Evolutionary conservation across 2,113 vertebrate species (phyloP).

Genomic region (Pluvialis apricaria): DNA sequence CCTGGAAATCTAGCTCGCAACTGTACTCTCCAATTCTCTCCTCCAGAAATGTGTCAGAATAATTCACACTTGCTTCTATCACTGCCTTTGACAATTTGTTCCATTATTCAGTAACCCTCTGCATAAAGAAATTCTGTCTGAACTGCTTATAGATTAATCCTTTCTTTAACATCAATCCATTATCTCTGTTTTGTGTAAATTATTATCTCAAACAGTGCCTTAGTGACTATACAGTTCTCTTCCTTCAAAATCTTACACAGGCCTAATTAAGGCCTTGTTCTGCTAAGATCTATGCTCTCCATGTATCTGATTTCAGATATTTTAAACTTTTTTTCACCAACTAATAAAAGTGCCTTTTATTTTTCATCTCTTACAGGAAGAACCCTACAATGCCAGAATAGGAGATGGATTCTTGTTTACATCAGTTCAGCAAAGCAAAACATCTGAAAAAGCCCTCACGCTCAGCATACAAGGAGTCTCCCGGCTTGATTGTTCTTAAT

Average conservation of each 20-base stretch:
- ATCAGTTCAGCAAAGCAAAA: neutral
- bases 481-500: neutral
- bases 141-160: constrained; percentile 53
- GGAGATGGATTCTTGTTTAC: neutral
- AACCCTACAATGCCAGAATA: neutral
- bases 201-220: constrained; percentile 30
- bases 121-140: constrained; percentile 54
- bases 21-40: constrained; percentile 22
- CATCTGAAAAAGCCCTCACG: neutral
- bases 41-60: constrained; percentile 60
- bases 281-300: neutral
- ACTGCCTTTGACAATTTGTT: constrained; percentile 62
- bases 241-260: neutral
- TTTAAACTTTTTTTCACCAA: neutral
- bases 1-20: constrained; percentile 28
- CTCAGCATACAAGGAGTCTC: neutral
- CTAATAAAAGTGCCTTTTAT: neutral
- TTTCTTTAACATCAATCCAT: constrained; percentile 47
- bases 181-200: constrained; percentile 36
- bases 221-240: neutral
- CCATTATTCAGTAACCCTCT: constrained; percentile 52
- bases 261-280: neutral
- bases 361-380: neutral
- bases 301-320: neutral
- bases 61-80: constrained; percentile 59